Conservation (phyloP, 1,140 invertebrate genomes). For the Neodiprion lecontei region DNA sequence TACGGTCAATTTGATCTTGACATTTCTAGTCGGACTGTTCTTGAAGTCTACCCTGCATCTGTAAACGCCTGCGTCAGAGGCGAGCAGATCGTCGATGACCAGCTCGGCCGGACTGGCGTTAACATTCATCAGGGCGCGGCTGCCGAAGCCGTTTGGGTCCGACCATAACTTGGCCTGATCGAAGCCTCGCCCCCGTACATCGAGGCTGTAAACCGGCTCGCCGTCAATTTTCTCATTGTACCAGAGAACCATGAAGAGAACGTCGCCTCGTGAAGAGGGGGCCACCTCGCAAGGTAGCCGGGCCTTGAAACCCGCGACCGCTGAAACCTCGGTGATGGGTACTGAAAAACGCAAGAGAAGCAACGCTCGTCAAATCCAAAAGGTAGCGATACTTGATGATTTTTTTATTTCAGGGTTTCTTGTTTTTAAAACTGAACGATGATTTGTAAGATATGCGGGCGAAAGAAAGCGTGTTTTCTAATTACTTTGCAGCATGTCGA, state of each 20-base stretch:
- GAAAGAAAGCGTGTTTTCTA: not conserved
- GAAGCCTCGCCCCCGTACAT: slow-evolving; percentile 56
- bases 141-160: slow-evolving; percentile 71
- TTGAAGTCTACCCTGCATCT: slow-evolving; percentile 79
- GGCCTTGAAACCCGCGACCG: slow-evolving; percentile 69
- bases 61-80: slow-evolving; percentile 73
- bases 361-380: not conserved
- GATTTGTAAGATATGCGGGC: too few relatives aligned
- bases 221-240: slow-evolving; percentile 69
- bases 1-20: slow-evolving; percentile 75
- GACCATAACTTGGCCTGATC: slow-evolving; percentile 64
- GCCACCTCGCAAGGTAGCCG: slow-evolving; percentile 71
- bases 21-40: slow-evolving; percentile 74
- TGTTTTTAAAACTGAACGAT: too few relatives aligned
- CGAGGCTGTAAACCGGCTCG: slow-evolving; percentile 57
- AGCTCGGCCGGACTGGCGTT: slow-evolving; percentile 63
- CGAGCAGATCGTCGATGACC: slow-evolving; percentile 63
- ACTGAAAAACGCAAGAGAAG: slow-evolving; percentile 51
- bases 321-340: slow-evolving; percentile 64
- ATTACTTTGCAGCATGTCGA: not conserved
- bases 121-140: slow-evolving; percentile 64
- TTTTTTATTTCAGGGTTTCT: too few relatives aligned
- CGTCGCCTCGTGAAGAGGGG: slow-evolving; percentile 65
- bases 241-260: slow-evolving; percentile 75
- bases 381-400: too few relatives aligned